Conservation (phyloP, 2,888 invertebrate species). For the Mesorhabditis spiculigera region DNA sequence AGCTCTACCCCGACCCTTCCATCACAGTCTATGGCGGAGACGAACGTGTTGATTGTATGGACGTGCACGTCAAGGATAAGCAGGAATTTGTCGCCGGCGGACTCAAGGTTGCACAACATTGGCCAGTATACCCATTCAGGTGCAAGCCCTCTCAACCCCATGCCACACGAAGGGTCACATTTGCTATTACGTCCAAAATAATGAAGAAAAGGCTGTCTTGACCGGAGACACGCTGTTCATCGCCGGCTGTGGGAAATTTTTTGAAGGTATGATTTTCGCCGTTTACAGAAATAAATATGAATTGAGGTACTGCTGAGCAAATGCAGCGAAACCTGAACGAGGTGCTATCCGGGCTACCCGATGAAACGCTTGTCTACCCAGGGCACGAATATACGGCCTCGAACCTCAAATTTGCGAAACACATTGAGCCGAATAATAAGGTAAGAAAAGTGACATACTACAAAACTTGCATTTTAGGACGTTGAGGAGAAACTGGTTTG, state of each 20-base stretch:
- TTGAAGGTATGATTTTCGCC: constrained; percentile 71
- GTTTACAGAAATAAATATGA: neutral
- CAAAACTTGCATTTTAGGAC: constrained; percentile 12
- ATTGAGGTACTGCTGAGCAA: constrained; percentile 75
- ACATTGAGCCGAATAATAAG: constrained; percentile 80
- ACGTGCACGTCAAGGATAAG: constrained; percentile 25
- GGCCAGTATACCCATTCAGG: constrained; percentile 14
- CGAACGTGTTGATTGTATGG: constrained; percentile 30
- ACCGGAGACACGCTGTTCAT: constrained; percentile 95
- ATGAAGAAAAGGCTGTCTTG: constrained; percentile 70
- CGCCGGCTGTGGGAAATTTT: constrained; percentile 93
- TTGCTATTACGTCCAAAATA: constrained; percentile 76
- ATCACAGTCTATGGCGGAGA: constrained; percentile 43
- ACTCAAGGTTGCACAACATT: constrained; percentile 21
- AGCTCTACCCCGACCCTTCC: neutral
- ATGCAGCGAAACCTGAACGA: constrained; percentile 83
- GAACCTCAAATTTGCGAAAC: constrained; percentile 81
- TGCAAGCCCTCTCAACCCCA: constrained; percentile 75
- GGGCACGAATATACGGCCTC: constrained; percentile 93
- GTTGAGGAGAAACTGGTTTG: constrained; percentile 37
- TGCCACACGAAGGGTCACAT: constrained; percentile 94
- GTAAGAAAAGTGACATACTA: constrained; percentile 51
- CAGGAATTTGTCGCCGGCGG: constrained; percentile 26
- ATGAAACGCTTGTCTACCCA: constrained; percentile 82
- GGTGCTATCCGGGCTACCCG: constrained; percentile 76